Evolutionary conservation across 2,797 vertebrate genomes (phyloP).

Genomic region (Tenualosa ilisha): DNA sequence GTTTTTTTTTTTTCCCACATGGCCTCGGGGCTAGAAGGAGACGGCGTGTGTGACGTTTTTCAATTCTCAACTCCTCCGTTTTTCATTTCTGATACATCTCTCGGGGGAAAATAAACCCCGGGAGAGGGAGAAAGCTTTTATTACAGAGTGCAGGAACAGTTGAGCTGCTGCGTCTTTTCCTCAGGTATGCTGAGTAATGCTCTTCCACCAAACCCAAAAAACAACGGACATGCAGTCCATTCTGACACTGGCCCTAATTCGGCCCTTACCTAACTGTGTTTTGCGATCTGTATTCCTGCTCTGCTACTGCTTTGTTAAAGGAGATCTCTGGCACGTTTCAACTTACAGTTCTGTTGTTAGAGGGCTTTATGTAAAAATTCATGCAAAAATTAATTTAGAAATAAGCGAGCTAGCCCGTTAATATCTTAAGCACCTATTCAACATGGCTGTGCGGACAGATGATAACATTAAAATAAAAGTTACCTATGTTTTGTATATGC

Average conservation of each 20-base stretch:
- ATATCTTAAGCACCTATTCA: no score
- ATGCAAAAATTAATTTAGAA: no score
- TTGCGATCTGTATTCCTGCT: no score
- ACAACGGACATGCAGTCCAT: neutral
- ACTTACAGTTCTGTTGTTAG: no score
- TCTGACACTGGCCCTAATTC: neutral
- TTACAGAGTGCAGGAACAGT: neutral
- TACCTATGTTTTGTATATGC: no score
- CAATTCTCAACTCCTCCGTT: neutral
- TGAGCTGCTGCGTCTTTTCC: slow-evolving; percentile 3
- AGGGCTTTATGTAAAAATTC: no score
- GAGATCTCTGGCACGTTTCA: no score
- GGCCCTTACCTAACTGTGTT: neutral
- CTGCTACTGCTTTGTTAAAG: no score
- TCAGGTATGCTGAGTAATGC: neutral
- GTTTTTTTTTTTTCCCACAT: neutral
- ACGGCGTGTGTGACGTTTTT: neutral
- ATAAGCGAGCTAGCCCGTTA: no score
- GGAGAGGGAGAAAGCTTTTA: neutral
- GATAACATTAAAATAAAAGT: no score
- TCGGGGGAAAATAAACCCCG: neutral
- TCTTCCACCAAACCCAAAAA: neutral
- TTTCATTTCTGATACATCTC: neutral
- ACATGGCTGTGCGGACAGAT: no score
- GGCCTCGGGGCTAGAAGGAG: neutral